Conservation (phyloP, 1,140 invertebrate genomes). For the Pygmarrhopalites habei region DNA sequence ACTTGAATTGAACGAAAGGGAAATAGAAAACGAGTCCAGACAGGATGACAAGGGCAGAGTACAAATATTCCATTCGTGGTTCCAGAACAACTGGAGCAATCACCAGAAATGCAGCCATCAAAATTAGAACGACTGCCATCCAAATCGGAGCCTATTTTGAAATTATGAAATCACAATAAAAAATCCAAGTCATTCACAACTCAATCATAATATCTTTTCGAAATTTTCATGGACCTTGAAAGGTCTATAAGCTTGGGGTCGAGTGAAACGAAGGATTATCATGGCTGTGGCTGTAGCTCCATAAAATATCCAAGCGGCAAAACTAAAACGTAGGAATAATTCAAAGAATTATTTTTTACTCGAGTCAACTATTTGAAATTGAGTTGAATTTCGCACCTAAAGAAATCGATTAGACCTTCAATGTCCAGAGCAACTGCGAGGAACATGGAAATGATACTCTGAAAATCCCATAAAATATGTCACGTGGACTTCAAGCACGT, state of each 20-base stretch:
- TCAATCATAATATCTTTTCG: neutral
- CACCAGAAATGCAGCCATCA: conserved; percentile 49
- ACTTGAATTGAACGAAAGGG: conserved; percentile 49
- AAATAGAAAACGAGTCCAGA: conserved; percentile 49
- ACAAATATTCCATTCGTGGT: conserved; percentile 45
- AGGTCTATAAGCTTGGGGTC: conserved; percentile 75
- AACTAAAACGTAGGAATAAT: conserved; percentile 58
- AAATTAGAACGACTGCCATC: conserved; percentile 47
- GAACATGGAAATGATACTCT: conserved; percentile 48
- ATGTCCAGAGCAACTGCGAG: conserved; percentile 86
- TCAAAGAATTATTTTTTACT: too few relatives aligned
- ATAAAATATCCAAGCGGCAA: conserved; percentile 93
- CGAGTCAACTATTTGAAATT: too few relatives aligned
- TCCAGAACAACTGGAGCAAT: conserved; percentile 49
- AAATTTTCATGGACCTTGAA: conserved; percentile 58
- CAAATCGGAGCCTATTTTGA: conserved; percentile 47
- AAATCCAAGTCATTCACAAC: neutral
- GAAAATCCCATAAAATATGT: too few relatives aligned
- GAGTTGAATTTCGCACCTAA: too few relatives aligned
- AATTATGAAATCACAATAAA: neutral
- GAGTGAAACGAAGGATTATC: conserved; percentile 77
- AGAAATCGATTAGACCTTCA: conserved; percentile 81
- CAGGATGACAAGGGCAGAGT: conserved; percentile 48
- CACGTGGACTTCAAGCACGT: too few relatives aligned
- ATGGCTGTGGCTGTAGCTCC: conserved; percentile 80